Evolutionary conservation across 1,140 invertebrate species (phyloP), one percentile per base, ranked within the genome.

Genomic region (Halesus radiatus): DNA sequence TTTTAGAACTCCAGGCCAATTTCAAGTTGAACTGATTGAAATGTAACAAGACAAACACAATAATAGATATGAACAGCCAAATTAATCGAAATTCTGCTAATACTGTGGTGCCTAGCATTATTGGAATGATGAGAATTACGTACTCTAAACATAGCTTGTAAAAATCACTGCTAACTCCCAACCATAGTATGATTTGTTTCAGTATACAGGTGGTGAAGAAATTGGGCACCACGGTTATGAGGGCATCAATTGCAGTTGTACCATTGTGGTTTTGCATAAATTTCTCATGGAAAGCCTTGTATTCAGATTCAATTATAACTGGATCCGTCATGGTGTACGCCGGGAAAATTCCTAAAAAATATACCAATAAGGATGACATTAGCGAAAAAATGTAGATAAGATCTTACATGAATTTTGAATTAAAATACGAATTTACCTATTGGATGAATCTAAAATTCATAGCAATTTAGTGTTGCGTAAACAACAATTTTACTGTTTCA

Each of bases 201-300:
- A 86, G 81, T 29, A 90, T 77, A 18, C 88, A 82, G 62, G 88
- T 76, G 45, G 86, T 85, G 58, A 88, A 88, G 64, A 89, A 81
- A 72, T 85, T 87, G 56, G 90, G 90, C 23, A 91, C 15, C n/a
- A 91, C 87, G 15, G 87, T 82, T n/a, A 87, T 80, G 45, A 90
- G 76, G 26, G 88, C 87, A 83, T 91, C 90, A 13, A 85, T n/a
- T 3, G 87, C 85, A 23, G 88, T 86, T 29, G 89, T 88, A n/a
- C 90, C 90, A 82, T 89, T 86, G 58, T 89, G 87, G 79, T 90
- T 88, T 82, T 87, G 85, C 89, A 90, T 90, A 77, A 88, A 88
- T 13, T 86, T 84, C 81, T 89, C 88, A 81, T 90, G 89, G 76
- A 86, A 88, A 50, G 82, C 83, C 80, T 89, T 89, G 76, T 90